These are phyloP conservation scores for Aethina tumida DNA, from an alignment of 1,140 invertebrate species.

Conservation along the genomic window DNA sequence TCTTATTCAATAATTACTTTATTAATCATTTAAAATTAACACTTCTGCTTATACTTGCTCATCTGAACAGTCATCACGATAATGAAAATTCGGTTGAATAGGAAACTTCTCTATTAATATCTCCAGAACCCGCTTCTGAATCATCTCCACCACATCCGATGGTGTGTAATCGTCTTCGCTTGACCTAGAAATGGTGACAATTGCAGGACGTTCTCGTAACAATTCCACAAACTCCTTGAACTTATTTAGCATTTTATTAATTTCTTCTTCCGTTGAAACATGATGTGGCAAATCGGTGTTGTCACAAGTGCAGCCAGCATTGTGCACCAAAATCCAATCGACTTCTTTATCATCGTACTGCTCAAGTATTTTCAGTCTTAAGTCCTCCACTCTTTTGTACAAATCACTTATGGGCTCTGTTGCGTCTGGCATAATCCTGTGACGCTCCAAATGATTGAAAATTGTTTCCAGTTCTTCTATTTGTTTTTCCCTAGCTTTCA, in stretches of 20 bases:
- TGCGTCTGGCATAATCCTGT: constrained; percentile 39
- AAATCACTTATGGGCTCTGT: constrained; percentile 10
- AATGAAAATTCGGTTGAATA: too few relatives aligned
- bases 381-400: constrained; percentile 36
- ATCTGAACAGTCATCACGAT: too few relatives aligned
- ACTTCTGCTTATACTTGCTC: too few relatives aligned
- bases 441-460: constrained; percentile 52
- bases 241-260: constrained; percentile 49
- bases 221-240: constrained; percentile 48
- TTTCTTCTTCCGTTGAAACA: constrained; percentile 57
- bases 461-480: constrained; percentile 49
- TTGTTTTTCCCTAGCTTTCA: constrained; percentile 42
- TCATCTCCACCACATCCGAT: constrained; percentile 57
- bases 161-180: constrained; percentile 86
- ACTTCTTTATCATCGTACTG: constrained; percentile 50
- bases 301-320: constrained; percentile 80
- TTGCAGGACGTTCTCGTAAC: constrained; percentile 53
- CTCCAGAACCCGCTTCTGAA: constrained; percentile 52
- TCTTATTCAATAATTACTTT: constrained; percentile 3
- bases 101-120: constrained; percentile 31
- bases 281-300: constrained; percentile 72
- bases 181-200: constrained; percentile 72
- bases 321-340: constrained; percentile 69
- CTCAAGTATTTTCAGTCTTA: constrained; percentile 40
- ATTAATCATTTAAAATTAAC: constrained; percentile 10